Percentiles rank a stretch among this genome's conserved stretches.
These are phyloP conservation scores for Zoanthus solanderi DNA, from an alignment of 92 coral and sea anemone genomes.

Conservation along the genomic window DNA sequence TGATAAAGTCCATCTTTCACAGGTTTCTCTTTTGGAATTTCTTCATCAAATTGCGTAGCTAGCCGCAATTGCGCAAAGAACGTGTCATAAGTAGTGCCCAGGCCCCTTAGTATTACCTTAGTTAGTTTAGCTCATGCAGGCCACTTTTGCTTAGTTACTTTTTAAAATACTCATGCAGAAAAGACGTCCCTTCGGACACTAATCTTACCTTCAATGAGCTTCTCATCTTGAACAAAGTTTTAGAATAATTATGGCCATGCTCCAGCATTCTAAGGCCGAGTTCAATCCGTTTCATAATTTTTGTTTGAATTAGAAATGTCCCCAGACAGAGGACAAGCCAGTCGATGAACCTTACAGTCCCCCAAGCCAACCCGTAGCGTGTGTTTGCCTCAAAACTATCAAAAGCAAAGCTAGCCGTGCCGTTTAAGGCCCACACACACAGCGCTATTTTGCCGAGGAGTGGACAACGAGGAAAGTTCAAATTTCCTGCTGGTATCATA, in stretches of 20 bases:
- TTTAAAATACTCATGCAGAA: too few relatives aligned
- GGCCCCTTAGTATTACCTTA: too few relatives aligned
- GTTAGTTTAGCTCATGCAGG: too few relatives aligned
- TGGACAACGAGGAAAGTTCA: neutral
- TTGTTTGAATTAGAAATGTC: conserved; percentile 18
- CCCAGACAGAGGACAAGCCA: conserved; percentile 19
- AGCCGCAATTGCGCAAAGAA: too few relatives aligned
- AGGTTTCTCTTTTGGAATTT: too few relatives aligned
- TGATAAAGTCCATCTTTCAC: too few relatives aligned
- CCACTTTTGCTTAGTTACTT: too few relatives aligned
- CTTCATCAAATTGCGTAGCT: too few relatives aligned
- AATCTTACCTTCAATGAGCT: conserved; percentile 10
- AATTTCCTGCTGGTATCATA: conserved; percentile 35
- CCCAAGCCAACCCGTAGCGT: conserved; percentile 40
- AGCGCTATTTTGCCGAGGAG: conserved; percentile 6
- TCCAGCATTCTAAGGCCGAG: conserved; percentile 14
- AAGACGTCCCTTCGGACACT: too few relatives aligned
- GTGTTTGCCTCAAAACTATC: conserved; percentile 26
- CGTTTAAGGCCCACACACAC: conserved; percentile 15
- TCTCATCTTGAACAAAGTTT: conserved; percentile 21
- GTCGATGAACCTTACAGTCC: conserved; percentile 20
- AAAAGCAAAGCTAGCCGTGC: conserved; percentile 18
- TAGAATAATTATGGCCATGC: neutral
- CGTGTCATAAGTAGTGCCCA: too few relatives aligned
- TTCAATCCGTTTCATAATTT: conserved; percentile 5